Evolutionary conservation across 37 sponge, comb jelly and placozoan genomes (phyloP).

Genomic region (Oopsacas minuta): DNA sequence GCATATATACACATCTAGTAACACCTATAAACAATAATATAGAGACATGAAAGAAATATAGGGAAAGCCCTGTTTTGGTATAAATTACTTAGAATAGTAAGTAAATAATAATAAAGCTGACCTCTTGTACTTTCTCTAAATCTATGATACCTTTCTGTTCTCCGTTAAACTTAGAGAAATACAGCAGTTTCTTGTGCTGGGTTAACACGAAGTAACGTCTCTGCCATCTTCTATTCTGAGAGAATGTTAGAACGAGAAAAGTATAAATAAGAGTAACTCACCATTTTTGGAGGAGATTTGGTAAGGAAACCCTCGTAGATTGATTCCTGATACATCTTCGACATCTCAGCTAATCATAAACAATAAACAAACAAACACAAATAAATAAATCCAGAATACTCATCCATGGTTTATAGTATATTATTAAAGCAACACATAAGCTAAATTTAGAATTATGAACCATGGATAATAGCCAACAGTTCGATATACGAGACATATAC

Average conservation of each 20-base stretch:
- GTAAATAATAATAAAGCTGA: background rate
- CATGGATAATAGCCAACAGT: background rate
- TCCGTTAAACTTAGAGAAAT: background rate
- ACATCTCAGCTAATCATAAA: background rate
- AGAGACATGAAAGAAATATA: background rate
- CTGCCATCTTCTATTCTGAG: background rate
- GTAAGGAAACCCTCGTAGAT: background rate
- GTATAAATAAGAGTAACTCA: background rate
- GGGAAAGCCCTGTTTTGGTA: background rate
- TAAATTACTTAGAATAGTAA: background rate
- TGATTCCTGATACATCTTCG: background rate
- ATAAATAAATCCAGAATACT: background rate
- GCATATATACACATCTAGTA: background rate
- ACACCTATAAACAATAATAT: background rate
- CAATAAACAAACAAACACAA: background rate
- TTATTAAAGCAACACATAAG: no score
- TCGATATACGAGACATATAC: background rate
- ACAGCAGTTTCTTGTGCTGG: background rate
- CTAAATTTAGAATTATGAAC: no score
- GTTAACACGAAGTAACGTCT: background rate
- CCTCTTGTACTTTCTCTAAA: background rate
- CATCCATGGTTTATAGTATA: no score
- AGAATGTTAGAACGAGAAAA: background rate
- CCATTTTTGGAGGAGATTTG: background rate
- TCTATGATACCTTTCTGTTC: conserved; percentile 10